A percentile compares a stretch with the other conserved stretches of the same genome.
These are phyloP conservation scores for Corythoichthys haematopterus DNA, from an alignment of 2,113 vertebrate species.

Conservation along the genomic window DNA sequence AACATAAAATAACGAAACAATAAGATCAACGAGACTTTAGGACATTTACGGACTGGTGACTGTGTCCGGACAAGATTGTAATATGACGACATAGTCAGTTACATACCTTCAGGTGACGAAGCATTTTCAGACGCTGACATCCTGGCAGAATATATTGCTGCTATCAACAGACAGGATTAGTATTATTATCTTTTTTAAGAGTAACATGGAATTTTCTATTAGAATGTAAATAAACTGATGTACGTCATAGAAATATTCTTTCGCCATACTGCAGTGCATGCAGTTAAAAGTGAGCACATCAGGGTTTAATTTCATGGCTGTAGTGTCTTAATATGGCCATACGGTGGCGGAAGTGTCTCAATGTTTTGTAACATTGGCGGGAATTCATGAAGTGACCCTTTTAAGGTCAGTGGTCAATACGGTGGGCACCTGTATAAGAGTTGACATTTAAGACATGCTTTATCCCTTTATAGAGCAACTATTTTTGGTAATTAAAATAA, in stretches of 20 bases:
- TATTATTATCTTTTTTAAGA: background rate
- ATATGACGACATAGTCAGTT: background rate
- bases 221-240: background rate
- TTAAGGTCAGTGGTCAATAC: too few species aligned
- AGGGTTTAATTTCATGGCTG: background rate
- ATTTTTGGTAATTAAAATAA: too few species aligned
- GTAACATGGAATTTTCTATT: background rate
- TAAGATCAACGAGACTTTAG: background rate
- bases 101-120: conserved; percentile 57
- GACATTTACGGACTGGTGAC: background rate
- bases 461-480: too few species aligned
- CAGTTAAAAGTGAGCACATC: background rate
- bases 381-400: too few species aligned
- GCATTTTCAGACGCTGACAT: conserved; percentile 59
- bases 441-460: too few species aligned
- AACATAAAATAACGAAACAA: background rate
- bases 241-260: background rate
- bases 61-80: background rate
- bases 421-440: background rate
- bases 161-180: background rate
- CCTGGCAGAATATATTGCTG: background rate
- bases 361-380: too few species aligned
- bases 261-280: background rate
- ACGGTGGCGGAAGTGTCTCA: background rate
- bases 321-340: background rate